Evolutionary conservation across 1,140 invertebrate species (phyloP).

Genomic region (Microplitis mediator): DNA sequence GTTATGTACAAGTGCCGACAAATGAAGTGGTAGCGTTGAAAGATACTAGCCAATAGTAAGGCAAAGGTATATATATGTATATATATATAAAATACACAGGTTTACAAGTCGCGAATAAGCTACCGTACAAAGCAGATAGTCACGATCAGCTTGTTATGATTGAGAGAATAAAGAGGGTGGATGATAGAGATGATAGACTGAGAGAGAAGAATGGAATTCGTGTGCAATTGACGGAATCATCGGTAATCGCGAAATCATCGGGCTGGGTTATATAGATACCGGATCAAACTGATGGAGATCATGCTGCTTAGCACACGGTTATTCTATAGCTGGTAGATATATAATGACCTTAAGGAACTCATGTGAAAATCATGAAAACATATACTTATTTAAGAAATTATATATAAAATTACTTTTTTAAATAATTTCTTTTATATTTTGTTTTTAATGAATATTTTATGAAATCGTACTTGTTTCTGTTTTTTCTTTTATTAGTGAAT

Average conservation of each 20-base stretch:
- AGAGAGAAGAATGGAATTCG: neutral
- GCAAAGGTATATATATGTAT: neutral
- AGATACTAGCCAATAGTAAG: neutral
- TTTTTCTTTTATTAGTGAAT: too few species aligned
- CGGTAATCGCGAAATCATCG: neutral
- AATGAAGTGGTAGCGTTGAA: conserved; percentile 5
- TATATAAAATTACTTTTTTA: too few species aligned
- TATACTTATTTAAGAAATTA: too few species aligned
- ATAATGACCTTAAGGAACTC: too few species aligned
- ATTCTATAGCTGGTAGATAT: neutral
- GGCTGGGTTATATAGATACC: neutral
- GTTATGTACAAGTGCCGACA: neutral
- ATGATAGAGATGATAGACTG: neutral
- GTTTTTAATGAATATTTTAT: too few species aligned
- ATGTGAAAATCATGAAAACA: too few species aligned
- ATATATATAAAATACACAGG: conserved; percentile 4
- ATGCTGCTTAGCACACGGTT: neutral
- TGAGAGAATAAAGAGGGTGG: conserved; percentile 10
- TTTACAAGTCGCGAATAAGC: conserved; percentile 47
- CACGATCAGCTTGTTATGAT: conserved; percentile 58
- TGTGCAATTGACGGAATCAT: neutral
- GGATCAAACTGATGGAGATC: neutral
- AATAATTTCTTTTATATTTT: too few species aligned
- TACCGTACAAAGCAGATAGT: conserved; percentile 52
- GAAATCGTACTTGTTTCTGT: too few species aligned